Conservation (phyloP, 1,140 invertebrate genomes). For the Zaprionus davidi region DNA sequence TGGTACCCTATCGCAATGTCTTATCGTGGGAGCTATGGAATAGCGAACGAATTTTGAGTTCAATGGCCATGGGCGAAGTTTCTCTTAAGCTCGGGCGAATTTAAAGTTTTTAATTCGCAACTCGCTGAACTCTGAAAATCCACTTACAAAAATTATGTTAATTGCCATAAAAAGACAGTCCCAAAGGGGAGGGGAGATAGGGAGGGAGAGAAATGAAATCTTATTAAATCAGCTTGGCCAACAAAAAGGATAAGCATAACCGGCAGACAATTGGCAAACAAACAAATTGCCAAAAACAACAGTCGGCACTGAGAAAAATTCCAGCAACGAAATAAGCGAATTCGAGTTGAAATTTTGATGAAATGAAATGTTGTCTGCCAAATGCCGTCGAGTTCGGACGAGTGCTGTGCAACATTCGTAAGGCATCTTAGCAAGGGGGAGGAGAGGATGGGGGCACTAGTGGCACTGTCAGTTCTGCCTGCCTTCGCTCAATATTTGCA, state of each 20-base stretch:
- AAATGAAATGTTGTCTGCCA: slow-evolving; percentile 55
- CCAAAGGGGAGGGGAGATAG: background rate
- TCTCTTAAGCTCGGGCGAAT: slow-evolving; percentile 44
- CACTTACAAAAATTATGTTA: slow-evolving; percentile 75
- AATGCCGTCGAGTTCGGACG: slow-evolving; percentile 12
- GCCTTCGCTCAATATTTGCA: slow-evolving; percentile 71
- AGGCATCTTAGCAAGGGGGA: background rate
- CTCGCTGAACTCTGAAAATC: slow-evolving; percentile 66
- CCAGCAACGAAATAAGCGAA: slow-evolving; percentile 34
- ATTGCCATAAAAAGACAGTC: slow-evolving; percentile 50
- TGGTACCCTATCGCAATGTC: slow-evolving; percentile 16
- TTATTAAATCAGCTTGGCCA: slow-evolving; percentile 63
- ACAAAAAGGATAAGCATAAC: slow-evolving; percentile 59
- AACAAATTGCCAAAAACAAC: slow-evolving; percentile 77
- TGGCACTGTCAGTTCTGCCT: slow-evolving; percentile 36
- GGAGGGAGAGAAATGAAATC: slow-evolving; percentile 55
- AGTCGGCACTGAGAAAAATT: slow-evolving; percentile 46
- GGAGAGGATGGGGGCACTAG: background rate
- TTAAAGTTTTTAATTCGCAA: slow-evolving; percentile 63
- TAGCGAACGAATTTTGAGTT: slow-evolving; percentile 56
- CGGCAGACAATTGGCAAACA: slow-evolving; percentile 78
- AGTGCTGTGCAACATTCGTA: background rate
- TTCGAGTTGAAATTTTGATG: slow-evolving; percentile 48
- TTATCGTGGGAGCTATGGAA: slow-evolving; percentile 27
- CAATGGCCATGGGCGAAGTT: slow-evolving; percentile 66